Evolutionary conservation across 2,797 vertebrate genomes (phyloP).

Genomic region (Nannoperca australis): DNA sequence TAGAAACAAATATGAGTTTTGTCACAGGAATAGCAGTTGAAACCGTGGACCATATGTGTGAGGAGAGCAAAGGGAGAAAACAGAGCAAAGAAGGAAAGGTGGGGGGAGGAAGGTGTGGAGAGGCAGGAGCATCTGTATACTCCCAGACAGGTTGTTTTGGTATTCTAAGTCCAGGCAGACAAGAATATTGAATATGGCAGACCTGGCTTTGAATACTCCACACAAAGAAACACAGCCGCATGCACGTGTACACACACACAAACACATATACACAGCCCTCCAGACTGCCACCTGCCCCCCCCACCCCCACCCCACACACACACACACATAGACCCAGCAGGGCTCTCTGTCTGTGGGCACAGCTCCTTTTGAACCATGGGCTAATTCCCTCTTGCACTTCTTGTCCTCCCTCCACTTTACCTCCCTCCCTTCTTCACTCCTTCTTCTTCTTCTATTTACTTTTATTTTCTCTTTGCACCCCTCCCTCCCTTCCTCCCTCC

Average conservation of each 20-base stretch:
- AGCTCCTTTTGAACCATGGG: constrained; percentile 74
- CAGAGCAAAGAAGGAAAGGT: constrained; percentile 38
- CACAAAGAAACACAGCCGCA: constrained; percentile 70
- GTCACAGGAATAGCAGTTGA: constrained; percentile 60
- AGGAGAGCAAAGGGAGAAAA: constrained; percentile 44
- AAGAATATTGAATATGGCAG: constrained; percentile 80
- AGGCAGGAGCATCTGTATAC: constrained; percentile 73
- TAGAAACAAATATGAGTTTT: constrained; percentile 73
- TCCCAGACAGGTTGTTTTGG: constrained; percentile 80
- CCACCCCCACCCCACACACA: too few species aligned
- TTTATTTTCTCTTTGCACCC: constrained; percentile 59
- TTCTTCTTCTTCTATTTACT: constrained; percentile 56
- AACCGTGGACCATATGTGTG: constrained; percentile 61
- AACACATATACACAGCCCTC: constrained; percentile 56
- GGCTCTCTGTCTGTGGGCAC: constrained; percentile 72
- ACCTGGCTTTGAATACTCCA: constrained; percentile 71
- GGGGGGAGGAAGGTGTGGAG: constrained; percentile 51
- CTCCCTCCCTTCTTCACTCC: constrained; percentile 28
- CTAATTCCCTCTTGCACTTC: constrained; percentile 69
- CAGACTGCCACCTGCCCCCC: constrained; percentile 75
- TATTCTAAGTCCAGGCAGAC: constrained; percentile 75
- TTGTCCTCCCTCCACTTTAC: constrained; percentile 45
- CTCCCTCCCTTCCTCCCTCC: constrained; percentile 24
- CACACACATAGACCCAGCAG: constrained; percentile 71
- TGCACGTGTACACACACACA: constrained; percentile 41